Conservation (phyloP, 2,113 vertebrate species). For the Ivindomyrus marchei region DNA sequence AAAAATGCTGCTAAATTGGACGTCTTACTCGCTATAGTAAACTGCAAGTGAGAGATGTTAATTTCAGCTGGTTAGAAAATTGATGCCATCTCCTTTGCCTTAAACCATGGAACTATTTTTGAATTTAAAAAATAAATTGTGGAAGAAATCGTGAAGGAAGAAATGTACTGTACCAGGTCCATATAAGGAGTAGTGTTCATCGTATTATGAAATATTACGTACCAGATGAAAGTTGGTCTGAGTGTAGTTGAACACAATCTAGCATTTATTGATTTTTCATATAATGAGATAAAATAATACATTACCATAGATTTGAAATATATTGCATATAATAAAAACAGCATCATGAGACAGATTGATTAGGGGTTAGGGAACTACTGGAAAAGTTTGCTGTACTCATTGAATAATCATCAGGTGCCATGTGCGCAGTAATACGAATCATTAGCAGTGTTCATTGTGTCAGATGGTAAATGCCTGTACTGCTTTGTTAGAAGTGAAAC, state of each 20-base stretch:
- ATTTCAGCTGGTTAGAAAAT: background rate
- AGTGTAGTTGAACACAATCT: background rate
- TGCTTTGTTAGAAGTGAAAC: background rate
- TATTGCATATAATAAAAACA: background rate
- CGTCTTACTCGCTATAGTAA: background rate
- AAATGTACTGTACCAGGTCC: background rate
- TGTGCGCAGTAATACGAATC: background rate
- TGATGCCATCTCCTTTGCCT: background rate
- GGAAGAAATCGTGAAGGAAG: background rate
- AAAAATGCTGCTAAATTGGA: background rate
- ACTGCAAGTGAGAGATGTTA: background rate
- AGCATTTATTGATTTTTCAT: background rate
- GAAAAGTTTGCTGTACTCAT: background rate
- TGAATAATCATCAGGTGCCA: background rate
- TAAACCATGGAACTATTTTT: background rate
- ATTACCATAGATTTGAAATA: background rate
- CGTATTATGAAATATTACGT: background rate
- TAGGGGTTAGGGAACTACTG: background rate
- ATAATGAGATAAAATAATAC: background rate
- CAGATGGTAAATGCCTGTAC: background rate
- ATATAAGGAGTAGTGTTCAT: background rate
- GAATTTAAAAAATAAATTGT: background rate
- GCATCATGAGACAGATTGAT: background rate
- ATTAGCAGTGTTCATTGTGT: background rate
- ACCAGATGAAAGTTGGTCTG: background rate